A percentile compares a stretch with the other conserved stretches of the same genome.
phyloP scores from a whole-genome alignment of 1,140 invertebrate species.

The Patella vulgata region DNA sequence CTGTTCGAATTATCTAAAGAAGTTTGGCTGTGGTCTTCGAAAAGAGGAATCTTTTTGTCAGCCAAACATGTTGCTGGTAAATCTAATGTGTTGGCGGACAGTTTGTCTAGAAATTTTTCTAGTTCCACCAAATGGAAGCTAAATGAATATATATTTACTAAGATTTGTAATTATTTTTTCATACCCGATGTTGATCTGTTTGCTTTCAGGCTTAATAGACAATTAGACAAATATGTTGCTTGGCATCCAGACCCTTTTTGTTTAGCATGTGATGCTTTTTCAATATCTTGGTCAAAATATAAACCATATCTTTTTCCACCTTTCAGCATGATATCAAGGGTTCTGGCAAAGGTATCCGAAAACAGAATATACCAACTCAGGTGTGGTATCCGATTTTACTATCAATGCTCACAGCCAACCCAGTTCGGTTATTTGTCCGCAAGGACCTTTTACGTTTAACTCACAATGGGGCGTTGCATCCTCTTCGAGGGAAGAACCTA shows the following conservation, averaged over 20 bases:
- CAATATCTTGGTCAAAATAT: slow-evolving; percentile 12
- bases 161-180: slow-evolving; percentile 3
- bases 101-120: slow-evolving; percentile 19
- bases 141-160: slow-evolving; percentile 20
- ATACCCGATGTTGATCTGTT: slow-evolving; percentile 37
- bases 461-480: background rate
- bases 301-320: slow-evolving; percentile 31
- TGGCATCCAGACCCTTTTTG: slow-evolving; percentile 36
- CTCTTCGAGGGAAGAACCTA: slow-evolving; percentile 10
- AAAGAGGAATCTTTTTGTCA: slow-evolving; percentile 25
- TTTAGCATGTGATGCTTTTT: slow-evolving; percentile 29
- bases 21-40: slow-evolving; percentile 32
- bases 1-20: slow-evolving; percentile 25
- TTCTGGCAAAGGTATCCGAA: slow-evolving; percentile 19
- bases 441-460: slow-evolving; percentile 6
- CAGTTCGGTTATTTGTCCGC: slow-evolving; percentile 5
- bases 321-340: slow-evolving; percentile 19
- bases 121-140: slow-evolving; percentile 33
- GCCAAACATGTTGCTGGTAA: slow-evolving; percentile 27
- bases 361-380: slow-evolving; percentile 15
- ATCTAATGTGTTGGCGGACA: slow-evolving; percentile 26
- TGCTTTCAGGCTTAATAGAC: slow-evolving; percentile 32
- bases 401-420: slow-evolving; percentile 9
- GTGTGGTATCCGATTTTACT: slow-evolving; percentile 21
- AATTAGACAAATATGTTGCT: slow-evolving; percentile 26